Conservation (phyloP, 1,140 invertebrate species). For the Lepidurus packardi region DNA sequence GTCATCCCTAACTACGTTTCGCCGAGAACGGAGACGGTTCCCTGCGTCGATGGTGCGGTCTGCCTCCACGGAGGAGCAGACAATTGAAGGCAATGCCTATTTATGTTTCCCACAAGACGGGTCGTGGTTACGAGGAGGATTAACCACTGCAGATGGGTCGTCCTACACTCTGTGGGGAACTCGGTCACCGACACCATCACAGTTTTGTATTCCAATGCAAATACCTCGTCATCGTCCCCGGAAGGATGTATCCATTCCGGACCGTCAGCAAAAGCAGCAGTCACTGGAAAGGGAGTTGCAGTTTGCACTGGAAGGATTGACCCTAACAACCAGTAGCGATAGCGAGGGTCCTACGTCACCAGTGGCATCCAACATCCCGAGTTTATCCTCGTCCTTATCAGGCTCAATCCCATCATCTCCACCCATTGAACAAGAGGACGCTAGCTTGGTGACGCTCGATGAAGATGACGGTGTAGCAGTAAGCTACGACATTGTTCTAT, state of each 20-base stretch:
- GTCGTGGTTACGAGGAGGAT: conserved; percentile 43
- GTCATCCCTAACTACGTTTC: background rate
- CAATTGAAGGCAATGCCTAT: conserved; percentile 41
- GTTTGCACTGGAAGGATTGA: conserved; percentile 28
- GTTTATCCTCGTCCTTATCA: conserved; percentile 7
- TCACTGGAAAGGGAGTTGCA: conserved; percentile 30
- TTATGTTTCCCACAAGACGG: conserved; percentile 45
- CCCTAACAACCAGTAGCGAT: conserved; percentile 22
- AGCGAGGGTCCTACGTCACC: conserved; percentile 20
- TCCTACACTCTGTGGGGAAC: conserved; percentile 40
- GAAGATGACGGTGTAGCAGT: conserved; percentile 33
- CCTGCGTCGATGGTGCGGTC: background rate
- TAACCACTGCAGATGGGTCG: conserved; percentile 41
- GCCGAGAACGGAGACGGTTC: conserved; percentile 1
- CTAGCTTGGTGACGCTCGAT: background rate
- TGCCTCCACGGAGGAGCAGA: background rate
- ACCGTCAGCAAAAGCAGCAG: background rate
- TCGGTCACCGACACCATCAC: background rate
- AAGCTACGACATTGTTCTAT: conserved; percentile 40
- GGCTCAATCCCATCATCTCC: conserved; percentile 24
- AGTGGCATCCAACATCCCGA: background rate
- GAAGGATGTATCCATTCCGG: background rate
- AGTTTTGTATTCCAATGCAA: background rate
- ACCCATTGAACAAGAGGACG: conserved; percentile 7
- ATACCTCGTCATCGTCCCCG: background rate